A percentile compares a stretch with the other conserved stretches of the same genome.
Conservation (phyloP, 2,797 vertebrate genomes). For the Mycteria americana region DNA sequence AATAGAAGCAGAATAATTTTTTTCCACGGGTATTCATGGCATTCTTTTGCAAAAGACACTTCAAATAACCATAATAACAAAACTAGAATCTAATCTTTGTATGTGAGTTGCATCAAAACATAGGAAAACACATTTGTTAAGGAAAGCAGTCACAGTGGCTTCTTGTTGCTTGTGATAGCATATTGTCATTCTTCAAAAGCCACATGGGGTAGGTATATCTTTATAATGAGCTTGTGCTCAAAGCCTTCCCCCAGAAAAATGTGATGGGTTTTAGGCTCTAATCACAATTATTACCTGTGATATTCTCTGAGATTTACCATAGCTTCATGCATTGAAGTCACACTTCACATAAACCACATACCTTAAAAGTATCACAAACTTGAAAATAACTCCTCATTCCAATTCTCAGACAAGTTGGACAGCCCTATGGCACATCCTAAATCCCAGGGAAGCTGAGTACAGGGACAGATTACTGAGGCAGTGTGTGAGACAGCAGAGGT, state of each 20-base stretch:
- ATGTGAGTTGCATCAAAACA: neutral
- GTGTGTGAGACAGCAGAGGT: neutral
- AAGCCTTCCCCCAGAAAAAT: neutral
- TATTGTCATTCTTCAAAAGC: neutral
- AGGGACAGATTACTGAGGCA: neutral
- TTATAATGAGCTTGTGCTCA: neutral
- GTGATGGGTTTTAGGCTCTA: neutral
- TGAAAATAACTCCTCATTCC: neutral
- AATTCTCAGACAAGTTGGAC: neutral
- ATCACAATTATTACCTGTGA: conserved; percentile 3
- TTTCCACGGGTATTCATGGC: neutral
- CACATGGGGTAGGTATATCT: neutral
- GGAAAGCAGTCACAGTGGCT: neutral
- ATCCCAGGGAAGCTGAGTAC: neutral
- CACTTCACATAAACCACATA: neutral
- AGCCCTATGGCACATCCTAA: too few relatives aligned
- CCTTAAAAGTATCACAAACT: neutral
- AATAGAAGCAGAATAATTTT: neutral
- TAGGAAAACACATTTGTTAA: neutral
- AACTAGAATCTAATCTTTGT: neutral
- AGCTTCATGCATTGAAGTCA: neutral
- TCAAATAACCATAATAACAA: neutral
- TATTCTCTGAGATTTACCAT: conserved; percentile 27
- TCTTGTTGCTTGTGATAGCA: neutral
- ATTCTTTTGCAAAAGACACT: neutral